Evolutionary conservation across 2,113 vertebrate species (phyloP).

Genomic region (Felis catus): F.catus_Fca126_mat1.0 CM031413.1:94872501-94873000

Average conservation of each 20-base stretch:
- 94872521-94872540: conserved; percentile 64
- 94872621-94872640: conserved; percentile 41
- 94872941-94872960: conserved; percentile 90
- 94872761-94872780: conserved; percentile 83
- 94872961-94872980: conserved; percentile 90
- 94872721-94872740: conserved; percentile 74
- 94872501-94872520: conserved; percentile 35
- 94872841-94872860: conserved; percentile 85
- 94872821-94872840: conserved; percentile 85
- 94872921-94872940: conserved; percentile 89
- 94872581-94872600: conserved; percentile 50
- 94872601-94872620: neutral
- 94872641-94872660: conserved; percentile 66
- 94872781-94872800: conserved; percentile 86
- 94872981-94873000: conserved; percentile 90
- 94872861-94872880: conserved; percentile 93
- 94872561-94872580: conserved; percentile 74
- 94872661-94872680: neutral
- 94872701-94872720: conserved; percentile 80
- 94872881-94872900: conserved; percentile 91
- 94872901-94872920: conserved; percentile 86
- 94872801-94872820: conserved; percentile 85
- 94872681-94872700: conserved; percentile 74
- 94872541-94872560: conserved; percentile 75
- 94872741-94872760: conserved; percentile 71